Evolutionary conservation across 2,888 invertebrate genomes (phyloP).

Genomic region (Azorinus chamasolen): DNA sequence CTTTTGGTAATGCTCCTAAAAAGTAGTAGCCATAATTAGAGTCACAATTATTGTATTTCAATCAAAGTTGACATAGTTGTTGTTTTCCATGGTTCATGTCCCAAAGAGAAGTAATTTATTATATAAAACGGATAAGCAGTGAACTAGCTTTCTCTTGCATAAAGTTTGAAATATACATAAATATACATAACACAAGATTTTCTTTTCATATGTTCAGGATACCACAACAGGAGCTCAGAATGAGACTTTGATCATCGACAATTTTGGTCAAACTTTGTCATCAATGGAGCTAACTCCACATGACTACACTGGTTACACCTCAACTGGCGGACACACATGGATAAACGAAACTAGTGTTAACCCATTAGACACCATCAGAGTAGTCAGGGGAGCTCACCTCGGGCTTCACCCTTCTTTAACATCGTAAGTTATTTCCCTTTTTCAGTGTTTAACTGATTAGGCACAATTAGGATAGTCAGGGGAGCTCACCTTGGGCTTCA

Average conservation of each 20-base stretch:
- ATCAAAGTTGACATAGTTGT: no score
- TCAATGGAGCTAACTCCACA: conserved; percentile 43
- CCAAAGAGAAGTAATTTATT: no score
- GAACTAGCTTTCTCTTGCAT: no score
- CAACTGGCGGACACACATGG: conserved; percentile 71
- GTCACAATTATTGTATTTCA: no score
- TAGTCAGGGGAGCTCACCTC: conserved; percentile 69
- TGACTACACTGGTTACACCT: conserved; percentile 32
- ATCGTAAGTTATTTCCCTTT: conserved; percentile 41
- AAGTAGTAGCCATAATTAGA: no score
- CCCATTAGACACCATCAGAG: conserved; percentile 60
- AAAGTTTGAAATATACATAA: no score
- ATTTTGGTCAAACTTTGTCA: conserved; percentile 39
- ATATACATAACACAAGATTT: no score
- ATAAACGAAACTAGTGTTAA: conserved; percentile 53
- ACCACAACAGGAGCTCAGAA: conserved; percentile 64
- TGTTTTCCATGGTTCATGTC: no score
- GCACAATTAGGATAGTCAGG: conserved; percentile 63
- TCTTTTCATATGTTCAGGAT: conserved; percentile 69
- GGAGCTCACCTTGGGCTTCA: conserved; percentile 71
- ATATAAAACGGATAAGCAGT: no score
- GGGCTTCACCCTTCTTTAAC: conserved; percentile 66
- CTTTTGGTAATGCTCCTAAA: no score
- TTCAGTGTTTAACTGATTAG: conserved; percentile 40
- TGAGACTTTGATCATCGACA: conserved; percentile 74